Percentiles rank a stretch among this genome's conserved stretches.
Conservation (phyloP, 2,113 vertebrate genomes). For the Sula dactylatra region DNA sequence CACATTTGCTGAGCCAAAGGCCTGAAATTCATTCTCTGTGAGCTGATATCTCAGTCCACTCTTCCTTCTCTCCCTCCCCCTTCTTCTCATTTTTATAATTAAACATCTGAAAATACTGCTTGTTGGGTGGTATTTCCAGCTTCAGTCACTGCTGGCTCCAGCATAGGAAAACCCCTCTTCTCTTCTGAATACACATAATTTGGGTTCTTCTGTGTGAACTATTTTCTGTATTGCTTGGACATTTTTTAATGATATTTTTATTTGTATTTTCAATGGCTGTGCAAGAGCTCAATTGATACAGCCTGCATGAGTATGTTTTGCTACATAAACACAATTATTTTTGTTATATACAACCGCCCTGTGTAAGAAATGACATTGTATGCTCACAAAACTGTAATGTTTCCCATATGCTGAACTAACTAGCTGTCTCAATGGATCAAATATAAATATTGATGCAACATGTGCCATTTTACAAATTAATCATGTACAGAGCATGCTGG, state of each 20-base stretch:
- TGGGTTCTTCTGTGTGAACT: constrained; percentile 16
- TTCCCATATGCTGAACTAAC: constrained; percentile 56
- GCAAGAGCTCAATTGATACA: constrained; percentile 31
- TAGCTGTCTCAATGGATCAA: constrained; percentile 29
- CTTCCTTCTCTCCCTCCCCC: background rate
- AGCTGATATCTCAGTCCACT: background rate
- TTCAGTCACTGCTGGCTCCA: constrained; percentile 53
- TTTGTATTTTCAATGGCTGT: constrained; percentile 42
- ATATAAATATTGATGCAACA: constrained; percentile 42
- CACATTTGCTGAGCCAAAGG: background rate
- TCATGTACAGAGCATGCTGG: background rate
- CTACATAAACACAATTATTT: constrained; percentile 51
- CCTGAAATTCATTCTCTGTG: background rate
- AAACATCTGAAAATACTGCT: constrained; percentile 44
- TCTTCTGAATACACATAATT: constrained; percentile 15
- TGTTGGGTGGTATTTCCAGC: constrained; percentile 57
- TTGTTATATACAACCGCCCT: constrained; percentile 33
- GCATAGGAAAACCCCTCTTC: constrained; percentile 43
- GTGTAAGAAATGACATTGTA: constrained; percentile 42
- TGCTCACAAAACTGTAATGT: constrained; percentile 49
- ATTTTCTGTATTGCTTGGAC: constrained; percentile 1
- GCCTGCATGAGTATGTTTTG: constrained; percentile 30
- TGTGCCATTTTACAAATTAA: constrained; percentile 47
- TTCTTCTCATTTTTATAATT: constrained; percentile 30
- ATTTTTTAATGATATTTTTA: constrained; percentile 39